Evolutionary conservation across 2,797 vertebrate genomes (phyloP).

Genomic region (Poecilia wingei): DNA sequence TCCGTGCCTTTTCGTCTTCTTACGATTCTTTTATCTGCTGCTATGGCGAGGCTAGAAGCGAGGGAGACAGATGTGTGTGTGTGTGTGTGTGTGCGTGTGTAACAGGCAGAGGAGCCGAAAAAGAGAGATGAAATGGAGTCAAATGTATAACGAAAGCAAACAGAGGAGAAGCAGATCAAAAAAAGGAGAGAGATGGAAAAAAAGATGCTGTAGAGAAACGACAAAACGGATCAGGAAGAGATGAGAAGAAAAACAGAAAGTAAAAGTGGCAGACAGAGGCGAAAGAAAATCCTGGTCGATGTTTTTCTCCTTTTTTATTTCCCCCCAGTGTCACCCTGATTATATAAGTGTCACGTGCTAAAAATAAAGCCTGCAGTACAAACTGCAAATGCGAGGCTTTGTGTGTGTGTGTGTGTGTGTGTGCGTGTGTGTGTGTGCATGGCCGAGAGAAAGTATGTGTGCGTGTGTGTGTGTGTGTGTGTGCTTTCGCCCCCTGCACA

Average conservation of each 20-base stretch:
- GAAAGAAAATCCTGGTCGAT: slow-evolving; percentile 64
- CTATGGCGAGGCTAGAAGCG: slow-evolving; percentile 29
- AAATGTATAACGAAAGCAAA: slow-evolving; percentile 55
- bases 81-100: slow-evolving; percentile 18
- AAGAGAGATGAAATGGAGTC: slow-evolving; percentile 41
- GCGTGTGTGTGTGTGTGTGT: slow-evolving; percentile 23
- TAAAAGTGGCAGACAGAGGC: slow-evolving; percentile 47
- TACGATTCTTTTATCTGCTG: slow-evolving; percentile 12
- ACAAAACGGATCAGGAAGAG: slow-evolving; percentile 15
- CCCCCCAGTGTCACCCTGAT: slow-evolving; percentile 83
- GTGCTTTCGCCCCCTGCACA: slow-evolving; percentile 25
- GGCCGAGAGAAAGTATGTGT: slow-evolving; percentile 12
- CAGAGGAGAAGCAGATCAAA: not conserved
- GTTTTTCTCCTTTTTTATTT: slow-evolving; percentile 67
- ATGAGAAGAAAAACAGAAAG: slow-evolving; percentile 21
- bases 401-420: slow-evolving; percentile 20
- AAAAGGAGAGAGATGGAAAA: not conserved
- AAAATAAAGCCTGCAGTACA: slow-evolving; percentile 91
- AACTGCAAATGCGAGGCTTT: slow-evolving; percentile 64
- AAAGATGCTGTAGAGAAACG: slow-evolving; percentile 14
- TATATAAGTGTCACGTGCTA: slow-evolving; percentile 88
- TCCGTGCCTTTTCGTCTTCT: not conserved
- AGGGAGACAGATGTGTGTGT: slow-evolving; percentile 31
- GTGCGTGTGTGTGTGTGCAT: slow-evolving; percentile 6
- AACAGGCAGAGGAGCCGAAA: slow-evolving; percentile 13